These are phyloP conservation scores for Sylvia atricapilla DNA, from an alignment of 2,113 vertebrate species.

Conservation along the genomic window DNA sequence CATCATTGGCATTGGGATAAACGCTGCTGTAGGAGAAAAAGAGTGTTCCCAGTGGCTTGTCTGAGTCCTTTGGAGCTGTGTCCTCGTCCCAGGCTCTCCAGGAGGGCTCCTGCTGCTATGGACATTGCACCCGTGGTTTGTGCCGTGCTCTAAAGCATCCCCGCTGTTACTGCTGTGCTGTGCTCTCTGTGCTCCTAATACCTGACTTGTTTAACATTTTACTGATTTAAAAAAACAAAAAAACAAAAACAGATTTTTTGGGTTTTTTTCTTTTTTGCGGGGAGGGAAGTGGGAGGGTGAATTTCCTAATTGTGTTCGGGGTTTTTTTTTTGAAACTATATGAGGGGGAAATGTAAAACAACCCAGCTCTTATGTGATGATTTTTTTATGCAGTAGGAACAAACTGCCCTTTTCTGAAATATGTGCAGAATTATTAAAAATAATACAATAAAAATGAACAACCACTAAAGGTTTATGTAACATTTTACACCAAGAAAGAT, in stretches of 20 bases:
- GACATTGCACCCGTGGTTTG: constrained; percentile 30
- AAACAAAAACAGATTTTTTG: accelerated
- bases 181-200: constrained; percentile 70
- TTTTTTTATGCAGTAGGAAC: constrained; percentile 85
- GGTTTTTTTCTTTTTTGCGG: not conserved
- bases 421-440: constrained; percentile 82
- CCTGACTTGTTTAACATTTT: constrained; percentile 73
- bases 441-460: constrained; percentile 44
- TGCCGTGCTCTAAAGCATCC: constrained; percentile 64
- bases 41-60: not conserved
- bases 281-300: constrained; percentile 7
- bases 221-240: constrained; percentile 65
- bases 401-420: constrained; percentile 77
- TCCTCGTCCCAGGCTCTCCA: not conserved
- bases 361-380: constrained; percentile 45
- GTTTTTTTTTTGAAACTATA: constrained; percentile 41
- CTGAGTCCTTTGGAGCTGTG: not conserved
- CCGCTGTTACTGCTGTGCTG: constrained; percentile 62
- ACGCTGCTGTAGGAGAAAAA: not conserved
- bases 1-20: accelerated
- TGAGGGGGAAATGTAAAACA: not conserved
- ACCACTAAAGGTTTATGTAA: constrained; percentile 67
- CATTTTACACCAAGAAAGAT: constrained; percentile 75
- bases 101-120: constrained; percentile 55
- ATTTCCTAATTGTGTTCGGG: constrained; percentile 65